These are phyloP conservation scores for Loriculus beryllinus DNA, from an alignment of 2,797 vertebrate genomes.

Conservation along the genomic window DNA sequence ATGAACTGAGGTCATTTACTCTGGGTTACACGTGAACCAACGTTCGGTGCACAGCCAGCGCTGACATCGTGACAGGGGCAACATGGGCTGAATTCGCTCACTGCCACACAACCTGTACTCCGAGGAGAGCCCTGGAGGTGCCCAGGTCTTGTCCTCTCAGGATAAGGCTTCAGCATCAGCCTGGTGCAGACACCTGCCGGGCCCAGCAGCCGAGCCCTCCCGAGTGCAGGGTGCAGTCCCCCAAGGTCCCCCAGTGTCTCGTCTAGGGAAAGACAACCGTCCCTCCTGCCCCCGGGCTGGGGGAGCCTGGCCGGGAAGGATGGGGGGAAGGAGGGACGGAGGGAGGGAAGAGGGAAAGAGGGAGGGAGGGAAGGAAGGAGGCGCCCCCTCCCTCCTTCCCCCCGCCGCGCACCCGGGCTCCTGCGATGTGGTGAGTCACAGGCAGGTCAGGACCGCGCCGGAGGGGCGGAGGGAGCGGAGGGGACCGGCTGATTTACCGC, in stretches of 20 bases:
- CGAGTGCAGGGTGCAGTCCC: neutral
- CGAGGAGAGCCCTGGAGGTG: neutral
- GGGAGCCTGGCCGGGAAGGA: neutral
- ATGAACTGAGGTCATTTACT: neutral
- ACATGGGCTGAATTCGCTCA: neutral
- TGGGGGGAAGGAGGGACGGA: neutral
- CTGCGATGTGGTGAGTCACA: constrained; percentile 72
- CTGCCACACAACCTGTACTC: neutral
- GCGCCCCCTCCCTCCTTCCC: neutral
- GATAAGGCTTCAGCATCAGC: neutral
- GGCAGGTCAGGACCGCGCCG: constrained; percentile 62
- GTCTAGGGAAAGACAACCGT: neutral
- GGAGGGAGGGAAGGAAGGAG: neutral
- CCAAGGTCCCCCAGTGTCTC: neutral
- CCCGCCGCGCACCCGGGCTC: neutral
- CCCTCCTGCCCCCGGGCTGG: neutral
- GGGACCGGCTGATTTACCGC: constrained; percentile 51
- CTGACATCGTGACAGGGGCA: neutral
- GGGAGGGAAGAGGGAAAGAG: neutral
- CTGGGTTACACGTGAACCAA: neutral
- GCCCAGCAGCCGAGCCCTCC: neutral
- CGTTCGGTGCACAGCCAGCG: neutral
- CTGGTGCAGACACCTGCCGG: neutral
- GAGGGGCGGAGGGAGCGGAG: constrained; percentile 64
- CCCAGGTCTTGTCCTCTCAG: neutral